Evolutionary conservation across 2,113 vertebrate species (phyloP), one percentile per base, ranked within the genome.

Genomic region (Gobiocypris rarus): DNA sequence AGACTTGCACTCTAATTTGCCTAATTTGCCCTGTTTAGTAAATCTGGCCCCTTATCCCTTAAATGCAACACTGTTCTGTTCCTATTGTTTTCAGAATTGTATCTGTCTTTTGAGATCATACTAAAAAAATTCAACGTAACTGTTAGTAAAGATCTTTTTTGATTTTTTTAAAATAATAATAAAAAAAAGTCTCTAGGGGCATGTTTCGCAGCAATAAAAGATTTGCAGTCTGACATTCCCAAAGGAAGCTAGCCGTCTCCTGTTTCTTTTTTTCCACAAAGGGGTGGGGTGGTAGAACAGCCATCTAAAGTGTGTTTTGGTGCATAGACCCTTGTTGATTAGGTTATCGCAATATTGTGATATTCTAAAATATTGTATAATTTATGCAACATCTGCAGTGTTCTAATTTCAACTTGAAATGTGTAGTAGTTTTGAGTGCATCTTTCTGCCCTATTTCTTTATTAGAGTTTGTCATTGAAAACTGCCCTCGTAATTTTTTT

Each of bases 201-300:
- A 83, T 84, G 86, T 79, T 89, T 89, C 75, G 87, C 86, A 88
- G 89, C 83, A 89, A 90, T 56, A 81, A 85, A 82, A 87, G 76
- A 87, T 89, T 88, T 84, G 76, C 81, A 83, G 73, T 24, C 63
- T 38, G 45, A 9, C 26, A 86, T 89, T 86, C 86, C 84, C 89
- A 79, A 90, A 85, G 90, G 89, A 89, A 90, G 90, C 89, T 86
- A 71, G 15, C 75, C 82, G 85, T 69, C 81, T 52, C 5, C 52
- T 88, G 77, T 17, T 81, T 73, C 56, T 9, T 69, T 69, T 26
- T 43, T 56, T 1, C 17, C 1, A 31, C 65, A 79, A 38, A 85
- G 63, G 9, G 74, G 8, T 28, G 71, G 34, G 38, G 38, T 38
- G 6, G 38, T 17, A 43, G 9, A 56, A 13, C 58, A 67, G 70